Evolutionary conservation across 2,888 invertebrate genomes (phyloP).

Genomic region (Troides aeacus): DNA sequence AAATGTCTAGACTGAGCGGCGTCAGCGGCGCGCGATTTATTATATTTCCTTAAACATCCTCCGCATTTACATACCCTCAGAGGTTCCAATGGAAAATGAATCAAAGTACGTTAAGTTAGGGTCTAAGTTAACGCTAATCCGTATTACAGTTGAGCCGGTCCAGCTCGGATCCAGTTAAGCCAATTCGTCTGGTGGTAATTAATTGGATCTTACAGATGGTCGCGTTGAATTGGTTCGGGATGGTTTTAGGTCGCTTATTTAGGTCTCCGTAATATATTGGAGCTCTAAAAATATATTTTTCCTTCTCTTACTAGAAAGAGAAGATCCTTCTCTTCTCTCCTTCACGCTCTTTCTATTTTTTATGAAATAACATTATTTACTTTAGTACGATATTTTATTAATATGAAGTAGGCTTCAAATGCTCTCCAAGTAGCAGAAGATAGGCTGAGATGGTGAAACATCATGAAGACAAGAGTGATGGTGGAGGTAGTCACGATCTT

Average conservation of each 20-base stretch:
- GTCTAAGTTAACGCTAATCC: conserved; percentile 11
- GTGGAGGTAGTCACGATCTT: no score
- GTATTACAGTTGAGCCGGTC: conserved; percentile 10
- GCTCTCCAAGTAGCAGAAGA: no score
- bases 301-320: no score
- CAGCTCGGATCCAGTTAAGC: conserved; percentile 9
- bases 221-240: conserved; percentile 9
- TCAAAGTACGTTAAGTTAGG: conserved; percentile 6
- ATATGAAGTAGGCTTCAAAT: no score
- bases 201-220: conserved; percentile 19
- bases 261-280: background rate
- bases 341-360: no score
- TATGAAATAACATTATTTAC: no score
- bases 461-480: no score
- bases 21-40: conserved; percentile 5
- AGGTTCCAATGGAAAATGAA: conserved; percentile 12
- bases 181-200: conserved; percentile 24
- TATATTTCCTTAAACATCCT: conserved; percentile 10
- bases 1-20: conserved; percentile 19
- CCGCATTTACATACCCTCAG: conserved; percentile 12
- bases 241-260: conserved; percentile 19
- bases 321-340: no score
- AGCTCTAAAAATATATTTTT: no score
- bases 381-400: no score
- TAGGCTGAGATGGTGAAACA: no score